Evolutionary conservation across 2,888 invertebrate genomes (phyloP).

Genomic region (Germaria angustata): DNA sequence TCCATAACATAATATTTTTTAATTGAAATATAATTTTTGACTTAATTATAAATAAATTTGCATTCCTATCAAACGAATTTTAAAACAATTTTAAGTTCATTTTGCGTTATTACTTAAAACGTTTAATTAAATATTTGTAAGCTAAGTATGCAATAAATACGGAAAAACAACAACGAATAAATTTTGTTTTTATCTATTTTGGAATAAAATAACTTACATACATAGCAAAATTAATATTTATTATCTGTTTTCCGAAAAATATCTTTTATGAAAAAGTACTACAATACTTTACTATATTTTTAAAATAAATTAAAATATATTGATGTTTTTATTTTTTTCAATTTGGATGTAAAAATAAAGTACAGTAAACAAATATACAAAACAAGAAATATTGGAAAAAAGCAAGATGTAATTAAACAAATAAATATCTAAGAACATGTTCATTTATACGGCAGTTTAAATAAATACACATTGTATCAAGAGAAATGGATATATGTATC

Average conservation of each 20-base stretch:
- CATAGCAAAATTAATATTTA: constrained; percentile 37
- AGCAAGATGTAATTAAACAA: constrained; percentile 58
- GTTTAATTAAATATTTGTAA: constrained; percentile 52
- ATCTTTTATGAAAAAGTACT: constrained; percentile 52
- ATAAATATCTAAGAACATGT: constrained; percentile 25
- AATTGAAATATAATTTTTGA: constrained; percentile 68
- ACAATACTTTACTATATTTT: constrained; percentile 67
- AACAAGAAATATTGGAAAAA: background rate
- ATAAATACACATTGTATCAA: background rate
- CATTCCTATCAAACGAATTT: constrained; percentile 67
- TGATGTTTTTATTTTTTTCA: constrained; percentile 1
- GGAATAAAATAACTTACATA: constrained; percentile 55
- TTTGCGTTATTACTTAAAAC: constrained; percentile 31
- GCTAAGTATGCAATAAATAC: constrained; percentile 44
- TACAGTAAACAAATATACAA: background rate
- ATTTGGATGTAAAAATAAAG: constrained; percentile 26
- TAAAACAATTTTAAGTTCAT: constrained; percentile 29
- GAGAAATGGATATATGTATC: background rate
- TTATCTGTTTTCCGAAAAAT: constrained; percentile 31
- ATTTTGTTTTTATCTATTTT: constrained; percentile 57
- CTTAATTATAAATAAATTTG: constrained; percentile 64
- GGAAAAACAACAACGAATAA: constrained; percentile 15
- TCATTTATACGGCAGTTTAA: background rate
- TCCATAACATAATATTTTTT: constrained; percentile 57
- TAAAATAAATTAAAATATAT: constrained; percentile 20